Base-by-base conservation (phyloP, 2,113 vertebrate genomes). In the Paradoxurus hermaphroditus region DNA sequence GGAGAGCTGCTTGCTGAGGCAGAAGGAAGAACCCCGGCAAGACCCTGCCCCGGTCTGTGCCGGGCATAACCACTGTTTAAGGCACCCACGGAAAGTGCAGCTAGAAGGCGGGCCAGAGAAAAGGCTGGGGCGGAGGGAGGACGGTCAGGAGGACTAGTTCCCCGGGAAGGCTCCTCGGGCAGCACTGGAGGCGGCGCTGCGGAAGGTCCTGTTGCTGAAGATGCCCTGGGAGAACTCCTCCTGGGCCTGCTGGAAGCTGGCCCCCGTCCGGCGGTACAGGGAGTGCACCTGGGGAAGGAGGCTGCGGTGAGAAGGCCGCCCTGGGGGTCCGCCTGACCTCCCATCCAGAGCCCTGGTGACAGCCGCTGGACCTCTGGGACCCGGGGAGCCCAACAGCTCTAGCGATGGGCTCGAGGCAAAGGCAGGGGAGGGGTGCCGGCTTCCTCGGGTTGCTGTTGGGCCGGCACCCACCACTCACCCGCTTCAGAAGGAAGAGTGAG, bases 181-280 rank as follows among this genome's bases (percentile, higher is more conserved):
- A 0, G 98, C 99, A 0, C 98, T 98, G 0, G 99, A 56, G 0
- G 99, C 99, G 0, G 99, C 99, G 0, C 53, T 99, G 98, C 99
- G 99, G 98, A 99, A 99, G 91, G 98, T 98, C 89, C 98, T 98
- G 98, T 98, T 99, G 97, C 97, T 99, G 97, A 99, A 98, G 97
- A 99, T 99, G 72, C 99, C 99, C 14, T 99, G 99, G 90, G 99
- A 99, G 96, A 99, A 99, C 98, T 99, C 99, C 72, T 99, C 99
- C 96, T 99, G 99, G 3, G 99, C 99, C 96, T 99, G 99, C 84
- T 99, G 99, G 98, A 99, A 99, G 97, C 99, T 99, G 97, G 99
- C 99, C 44, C 99, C 99, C 0, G 99, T 99, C 88, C 99, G 98
- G 44, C 99, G 99, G 92, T 99, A 99, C 94, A 99, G 98, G 11